Evolutionary conservation across 2,797 vertebrate species (phyloP).

Genomic region (Salmo trutta): DNA sequence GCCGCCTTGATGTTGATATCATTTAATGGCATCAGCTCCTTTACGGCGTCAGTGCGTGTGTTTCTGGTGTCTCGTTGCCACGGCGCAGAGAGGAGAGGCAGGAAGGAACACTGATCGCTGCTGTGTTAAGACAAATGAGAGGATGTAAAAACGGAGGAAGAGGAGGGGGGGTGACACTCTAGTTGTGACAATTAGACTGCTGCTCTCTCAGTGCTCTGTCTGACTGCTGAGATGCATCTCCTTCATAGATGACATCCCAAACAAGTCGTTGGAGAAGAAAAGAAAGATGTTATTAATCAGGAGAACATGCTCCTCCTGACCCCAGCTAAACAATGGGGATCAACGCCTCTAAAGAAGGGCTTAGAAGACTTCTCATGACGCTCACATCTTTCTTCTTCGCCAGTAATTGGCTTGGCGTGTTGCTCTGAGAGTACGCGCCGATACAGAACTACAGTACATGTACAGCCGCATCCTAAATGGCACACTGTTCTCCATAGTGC

Average conservation of each 20-base stretch:
- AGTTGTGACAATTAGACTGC: slow-evolving; percentile 52
- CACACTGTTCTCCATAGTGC: neutral
- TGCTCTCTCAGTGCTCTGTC: slow-evolving; percentile 13
- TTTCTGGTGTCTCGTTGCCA: slow-evolving; percentile 28
- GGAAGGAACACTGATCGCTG: slow-evolving; percentile 50
- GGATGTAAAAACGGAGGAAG: neutral
- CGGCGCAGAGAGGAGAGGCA: slow-evolving; percentile 32
- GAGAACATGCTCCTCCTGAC: slow-evolving; percentile 54
- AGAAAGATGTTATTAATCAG: slow-evolving; percentile 53
- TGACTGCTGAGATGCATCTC: slow-evolving; percentile 38
- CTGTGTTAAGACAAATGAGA: slow-evolving; percentile 48
- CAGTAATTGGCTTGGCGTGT: slow-evolving; percentile 53
- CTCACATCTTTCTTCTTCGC: slow-evolving; percentile 36
- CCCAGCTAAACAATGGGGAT: slow-evolving; percentile 45
- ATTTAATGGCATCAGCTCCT: slow-evolving; percentile 76
- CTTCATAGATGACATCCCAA: slow-evolving; percentile 42
- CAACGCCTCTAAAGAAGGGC: slow-evolving; percentile 32
- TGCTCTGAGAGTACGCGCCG: slow-evolving; percentile 13
- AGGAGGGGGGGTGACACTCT: neutral
- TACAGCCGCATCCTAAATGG: neutral
- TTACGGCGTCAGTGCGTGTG: slow-evolving; percentile 32
- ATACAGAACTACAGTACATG: neutral
- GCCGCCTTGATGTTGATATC: slow-evolving; percentile 75
- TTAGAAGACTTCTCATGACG: slow-evolving; percentile 23
- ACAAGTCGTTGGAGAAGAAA: slow-evolving; percentile 49